Evolutionary conservation across 2,888 invertebrate species (phyloP), one percentile per base, ranked within the genome.

Genomic region (Rhimphoctona megacephalus): DNA sequence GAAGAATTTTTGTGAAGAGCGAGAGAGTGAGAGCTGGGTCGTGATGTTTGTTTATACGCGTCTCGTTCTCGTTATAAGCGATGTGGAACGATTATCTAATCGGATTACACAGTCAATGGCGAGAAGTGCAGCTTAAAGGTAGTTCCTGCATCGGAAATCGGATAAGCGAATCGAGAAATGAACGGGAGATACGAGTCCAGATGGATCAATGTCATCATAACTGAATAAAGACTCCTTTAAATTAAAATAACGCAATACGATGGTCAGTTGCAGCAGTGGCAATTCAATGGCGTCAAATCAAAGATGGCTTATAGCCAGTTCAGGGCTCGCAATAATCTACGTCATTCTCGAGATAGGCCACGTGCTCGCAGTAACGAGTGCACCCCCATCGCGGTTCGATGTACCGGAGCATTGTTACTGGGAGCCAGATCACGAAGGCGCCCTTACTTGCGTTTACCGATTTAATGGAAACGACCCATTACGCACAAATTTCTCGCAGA

Each of bases 351-450:
- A 85, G 70, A 64, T 89, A 76, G 85, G 90, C 91, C 92, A 92
- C 92, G 92, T 93, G 91, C 90, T 92, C 87, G 92, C 92, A 72
- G 94, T 94, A 89, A 92, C 93, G 88, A 94, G 94, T 83, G 93
- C 94, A 49, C 94, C 95, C 80, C 94, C 95, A 57, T 93, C 96
- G 72, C 94, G 95, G 90, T 97, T 98, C 94, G 98, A 98, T 94
- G 97, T 97, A 88, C 98, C 98, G 83, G 98, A 98, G 93, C 97
- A 98, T 94, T 98, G 98, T 92, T 97, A 97, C 93, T 97, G 97
- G 97, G 93, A 94, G 81, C 90, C 91, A 33, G 88, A 90, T 77
- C 92, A 92, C 89, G 93, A 92, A 82, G 92, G 92, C 46, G 89
- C 92, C 54, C 89, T 96, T 95, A 92, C 96, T 95, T 88, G 96